These are phyloP conservation scores for Montipora foliosa DNA, from an alignment of 64 coral and sea anemone species.

Conservation along the genomic window DNA sequence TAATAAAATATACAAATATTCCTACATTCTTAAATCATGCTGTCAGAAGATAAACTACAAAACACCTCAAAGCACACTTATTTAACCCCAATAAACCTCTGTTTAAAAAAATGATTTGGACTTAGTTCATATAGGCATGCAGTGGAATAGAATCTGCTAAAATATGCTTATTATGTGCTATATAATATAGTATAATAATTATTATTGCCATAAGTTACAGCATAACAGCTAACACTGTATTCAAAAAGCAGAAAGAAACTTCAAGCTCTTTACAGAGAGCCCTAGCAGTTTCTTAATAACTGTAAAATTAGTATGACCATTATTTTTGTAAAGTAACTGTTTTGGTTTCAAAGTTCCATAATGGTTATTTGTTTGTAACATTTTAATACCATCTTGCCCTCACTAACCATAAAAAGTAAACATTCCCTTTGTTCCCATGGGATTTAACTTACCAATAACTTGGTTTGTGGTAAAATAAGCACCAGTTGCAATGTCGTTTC, in stretches of 20 bases:
- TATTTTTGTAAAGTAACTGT: not conserved
- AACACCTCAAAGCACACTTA: constrained; percentile 15
- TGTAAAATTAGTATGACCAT: not conserved
- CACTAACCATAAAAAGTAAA: not conserved
- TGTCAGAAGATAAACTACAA: not conserved
- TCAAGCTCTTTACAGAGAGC: not conserved
- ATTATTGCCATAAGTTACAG: not conserved
- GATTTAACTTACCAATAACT: not conserved
- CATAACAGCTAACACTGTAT: not conserved
- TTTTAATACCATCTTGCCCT: not conserved
- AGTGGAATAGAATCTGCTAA: not conserved
- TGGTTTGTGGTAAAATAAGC: not conserved
- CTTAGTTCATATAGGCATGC: not conserved
- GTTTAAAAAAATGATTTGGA: constrained; percentile 10
- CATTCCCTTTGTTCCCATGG: not conserved
- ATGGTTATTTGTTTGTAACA: not conserved
- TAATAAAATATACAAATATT: constrained; percentile 43
- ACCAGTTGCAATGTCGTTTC: not conserved
- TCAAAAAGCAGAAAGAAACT: not conserved
- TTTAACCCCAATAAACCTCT: not conserved
- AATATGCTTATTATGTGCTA: constrained; percentile 16
- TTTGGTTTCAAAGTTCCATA: not conserved
- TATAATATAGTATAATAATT: not conserved
- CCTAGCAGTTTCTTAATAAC: not conserved
- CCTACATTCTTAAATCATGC: not conserved